Evolutionary conservation across 2,113 vertebrate genomes (phyloP).

Genomic region (Phylloscopus trochiloides): DNA sequence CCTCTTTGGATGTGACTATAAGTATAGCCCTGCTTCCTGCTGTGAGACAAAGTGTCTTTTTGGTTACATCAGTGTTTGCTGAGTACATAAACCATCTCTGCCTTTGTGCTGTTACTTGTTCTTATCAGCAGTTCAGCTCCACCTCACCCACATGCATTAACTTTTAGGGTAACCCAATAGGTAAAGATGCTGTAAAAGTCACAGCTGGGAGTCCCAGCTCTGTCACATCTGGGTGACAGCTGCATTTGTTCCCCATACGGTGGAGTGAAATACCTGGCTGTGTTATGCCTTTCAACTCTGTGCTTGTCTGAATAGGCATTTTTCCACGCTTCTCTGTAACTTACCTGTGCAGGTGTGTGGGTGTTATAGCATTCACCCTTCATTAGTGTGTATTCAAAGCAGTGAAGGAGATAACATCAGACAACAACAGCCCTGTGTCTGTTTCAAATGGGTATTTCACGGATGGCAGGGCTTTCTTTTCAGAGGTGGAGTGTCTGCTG

Average conservation of each 20-base stretch:
- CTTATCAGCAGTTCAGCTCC: neutral
- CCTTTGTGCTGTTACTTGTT: neutral
- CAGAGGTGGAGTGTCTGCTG: neutral
- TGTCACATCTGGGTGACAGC: neutral
- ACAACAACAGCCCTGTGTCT: neutral
- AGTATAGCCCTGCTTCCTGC: neutral
- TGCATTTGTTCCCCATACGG: neutral
- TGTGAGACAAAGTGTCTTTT: neutral
- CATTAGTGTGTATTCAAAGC: neutral
- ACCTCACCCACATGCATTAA: neutral
- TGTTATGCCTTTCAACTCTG: neutral
- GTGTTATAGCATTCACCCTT: neutral
- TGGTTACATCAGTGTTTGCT: neutral
- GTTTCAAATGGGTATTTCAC: conserved; percentile 10
- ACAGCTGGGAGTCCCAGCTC: neutral
- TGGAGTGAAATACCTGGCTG: neutral
- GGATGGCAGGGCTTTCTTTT: neutral
- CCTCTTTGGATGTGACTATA: neutral
- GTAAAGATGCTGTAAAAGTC: neutral
- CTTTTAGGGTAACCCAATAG: neutral
- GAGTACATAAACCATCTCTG: neutral
- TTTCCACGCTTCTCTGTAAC: neutral
- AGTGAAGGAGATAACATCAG: neutral
- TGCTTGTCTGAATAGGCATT: neutral
- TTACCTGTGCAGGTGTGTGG: neutral